Evolutionary conservation across 53 echinoderm and acorn worm species (phyloP).

Genomic region (Henricia sp.): DNA sequence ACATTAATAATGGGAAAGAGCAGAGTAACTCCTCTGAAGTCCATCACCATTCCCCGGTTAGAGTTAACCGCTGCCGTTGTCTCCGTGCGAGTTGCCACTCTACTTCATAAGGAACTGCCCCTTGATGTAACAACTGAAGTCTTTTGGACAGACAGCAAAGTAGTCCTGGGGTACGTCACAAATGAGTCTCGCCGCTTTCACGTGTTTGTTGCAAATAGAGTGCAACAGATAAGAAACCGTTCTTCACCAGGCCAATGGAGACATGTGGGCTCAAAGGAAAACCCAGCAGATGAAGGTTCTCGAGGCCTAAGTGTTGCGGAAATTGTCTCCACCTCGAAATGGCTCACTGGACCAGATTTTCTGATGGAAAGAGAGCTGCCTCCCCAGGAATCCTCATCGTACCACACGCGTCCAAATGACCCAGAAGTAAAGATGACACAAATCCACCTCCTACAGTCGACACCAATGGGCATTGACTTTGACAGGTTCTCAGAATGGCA

Average conservation of each 20-base stretch:
- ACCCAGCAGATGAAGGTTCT: conserved; percentile 57
- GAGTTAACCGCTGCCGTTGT: conserved; percentile 69
- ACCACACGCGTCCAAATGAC: conserved; percentile 23
- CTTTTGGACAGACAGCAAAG: conserved; percentile 68
- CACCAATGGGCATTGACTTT: neutral
- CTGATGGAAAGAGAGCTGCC: conserved; percentile 16
- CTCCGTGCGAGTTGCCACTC: conserved; percentile 49
- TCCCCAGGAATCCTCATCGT: neutral
- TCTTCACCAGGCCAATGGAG: conserved; percentile 19
- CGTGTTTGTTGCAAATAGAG: conserved; percentile 61
- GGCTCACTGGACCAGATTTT: conserved; percentile 37
- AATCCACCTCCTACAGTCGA: neutral
- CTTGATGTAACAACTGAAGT: conserved; percentile 12
- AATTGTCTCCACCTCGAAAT: conserved; percentile 20
- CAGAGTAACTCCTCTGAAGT: conserved; percentile 66
- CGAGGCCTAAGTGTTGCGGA: conserved; percentile 16
- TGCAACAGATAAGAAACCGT: conserved; percentile 43
- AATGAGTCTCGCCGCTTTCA: conserved; percentile 47
- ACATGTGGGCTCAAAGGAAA: conserved; percentile 16
- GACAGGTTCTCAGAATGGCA: conserved; percentile 65
- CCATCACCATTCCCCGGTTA: conserved; percentile 67
- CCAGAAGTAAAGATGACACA: conserved; percentile 48
- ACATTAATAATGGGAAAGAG: conserved; percentile 64
- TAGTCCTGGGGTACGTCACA: conserved; percentile 53
- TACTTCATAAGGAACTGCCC: conserved; percentile 31